A percentile compares a stretch with the other conserved stretches of the same genome.
These are phyloP conservation scores for Drosophila sp. DNA, from an alignment of 1,140 invertebrate species.

Conservation along the genomic window DNA sequence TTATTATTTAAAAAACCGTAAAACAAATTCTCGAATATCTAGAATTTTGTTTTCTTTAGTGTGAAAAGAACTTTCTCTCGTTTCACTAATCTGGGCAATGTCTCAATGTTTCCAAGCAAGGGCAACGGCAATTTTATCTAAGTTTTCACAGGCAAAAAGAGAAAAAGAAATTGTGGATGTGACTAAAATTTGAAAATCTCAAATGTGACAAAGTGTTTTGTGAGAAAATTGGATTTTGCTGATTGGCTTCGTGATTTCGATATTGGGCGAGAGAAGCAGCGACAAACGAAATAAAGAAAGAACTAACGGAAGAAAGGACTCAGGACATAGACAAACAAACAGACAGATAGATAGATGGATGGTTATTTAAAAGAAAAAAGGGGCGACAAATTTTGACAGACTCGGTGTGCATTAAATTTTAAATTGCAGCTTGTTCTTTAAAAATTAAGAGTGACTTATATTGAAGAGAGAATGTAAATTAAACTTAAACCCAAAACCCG, in stretches of 20 bases:
- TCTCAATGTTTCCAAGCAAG: not conserved
- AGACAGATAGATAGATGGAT: not conserved
- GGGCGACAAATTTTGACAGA: slow-evolving; percentile 7
- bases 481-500: not conserved
- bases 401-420: slow-evolving; percentile 3
- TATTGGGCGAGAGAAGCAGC: slow-evolving; percentile 5
- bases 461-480: not conserved
- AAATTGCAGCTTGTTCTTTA: not conserved
- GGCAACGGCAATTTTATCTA: not conserved
- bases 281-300: not conserved
- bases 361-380: not conserved
- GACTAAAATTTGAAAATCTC: slow-evolving; percentile 4
- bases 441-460: slow-evolving; percentile 9
- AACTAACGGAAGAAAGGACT: not conserved
- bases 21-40: too few species aligned
- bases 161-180: slow-evolving; percentile 10
- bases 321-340: not conserved
- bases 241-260: slow-evolving; percentile 39
- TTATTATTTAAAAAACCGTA: too few species aligned
- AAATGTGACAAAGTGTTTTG: slow-evolving; percentile 9
- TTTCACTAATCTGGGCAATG: not conserved
- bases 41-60: too few species aligned
- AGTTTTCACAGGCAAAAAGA: slow-evolving; percentile 15
- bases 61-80: too few species aligned
- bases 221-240: slow-evolving; percentile 27